These are phyloP conservation scores for Sebastes trivittatus DNA, from an alignment of 2,797 vertebrate genomes.

Conservation along the genomic window DNA sequence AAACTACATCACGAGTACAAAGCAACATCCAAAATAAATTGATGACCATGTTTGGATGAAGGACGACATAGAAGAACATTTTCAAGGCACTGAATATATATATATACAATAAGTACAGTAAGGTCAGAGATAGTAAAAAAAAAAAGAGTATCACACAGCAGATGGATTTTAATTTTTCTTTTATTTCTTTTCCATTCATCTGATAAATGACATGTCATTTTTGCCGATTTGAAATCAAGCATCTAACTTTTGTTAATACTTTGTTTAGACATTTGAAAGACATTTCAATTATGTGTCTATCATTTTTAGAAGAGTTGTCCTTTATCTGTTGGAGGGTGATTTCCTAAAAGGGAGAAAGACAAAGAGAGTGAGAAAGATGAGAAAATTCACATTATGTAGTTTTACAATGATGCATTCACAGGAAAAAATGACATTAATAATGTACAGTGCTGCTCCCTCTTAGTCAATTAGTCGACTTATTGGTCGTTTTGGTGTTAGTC, in stretches of 20 bases:
- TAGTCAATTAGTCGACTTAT: no score
- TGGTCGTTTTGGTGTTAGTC: no score
- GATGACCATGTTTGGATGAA: background rate
- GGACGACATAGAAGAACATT: background rate
- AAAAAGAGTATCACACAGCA: background rate
- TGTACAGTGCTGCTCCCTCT: no score
- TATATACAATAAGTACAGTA: no score
- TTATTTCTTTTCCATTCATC: background rate
- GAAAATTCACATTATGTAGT: background rate
- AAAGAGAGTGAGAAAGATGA: background rate
- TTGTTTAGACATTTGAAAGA: no score
- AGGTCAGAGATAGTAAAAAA: background rate
- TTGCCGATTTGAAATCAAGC: background rate
- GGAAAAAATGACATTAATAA: background rate
- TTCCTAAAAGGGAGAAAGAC: background rate
- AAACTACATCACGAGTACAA: background rate
- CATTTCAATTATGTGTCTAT: no score
- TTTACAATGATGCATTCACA: background rate
- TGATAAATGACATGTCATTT: background rate
- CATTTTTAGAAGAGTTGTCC: background rate
- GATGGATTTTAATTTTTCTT: background rate
- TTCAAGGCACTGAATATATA: no score
- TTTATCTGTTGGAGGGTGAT: background rate
- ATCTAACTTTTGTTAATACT: no score
- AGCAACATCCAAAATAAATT: background rate